Conservation (phyloP, 2,888 invertebrate genomes). For the Ganaspis brasiliensis region DNA sequence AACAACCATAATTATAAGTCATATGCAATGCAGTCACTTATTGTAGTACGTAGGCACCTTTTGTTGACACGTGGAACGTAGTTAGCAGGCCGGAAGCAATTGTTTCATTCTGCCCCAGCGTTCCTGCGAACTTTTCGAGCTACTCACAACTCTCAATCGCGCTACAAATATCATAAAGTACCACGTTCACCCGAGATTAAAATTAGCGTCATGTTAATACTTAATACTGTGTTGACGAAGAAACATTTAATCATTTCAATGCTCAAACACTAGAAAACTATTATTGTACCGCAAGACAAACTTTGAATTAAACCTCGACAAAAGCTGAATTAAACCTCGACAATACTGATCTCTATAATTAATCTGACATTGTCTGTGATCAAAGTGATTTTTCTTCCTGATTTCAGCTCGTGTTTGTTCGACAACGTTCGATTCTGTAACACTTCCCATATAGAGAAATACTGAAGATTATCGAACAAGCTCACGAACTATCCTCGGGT, state of each 20-base stretch:
- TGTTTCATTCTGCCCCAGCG: slow-evolving; percentile 36
- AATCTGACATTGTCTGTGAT: too few relatives aligned
- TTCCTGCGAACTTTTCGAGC: slow-evolving; percentile 42
- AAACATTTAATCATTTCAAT: slow-evolving; percentile 21
- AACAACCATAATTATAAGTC: slow-evolving; percentile 62
- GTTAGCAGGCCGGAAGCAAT: slow-evolving; percentile 14
- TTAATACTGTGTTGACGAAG: slow-evolving; percentile 33
- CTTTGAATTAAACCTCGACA: slow-evolving; percentile 19
- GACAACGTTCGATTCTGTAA: too few relatives aligned
- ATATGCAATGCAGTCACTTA: slow-evolving; percentile 41
- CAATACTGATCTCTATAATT: too few relatives aligned
- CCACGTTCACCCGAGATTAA: slow-evolving; percentile 30
- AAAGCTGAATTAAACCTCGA: slow-evolving; percentile 59
- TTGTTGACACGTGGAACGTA: slow-evolving; percentile 32
- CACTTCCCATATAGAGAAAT: too few relatives aligned
- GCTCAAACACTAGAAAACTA: slow-evolving; percentile 32
- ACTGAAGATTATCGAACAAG: too few relatives aligned
- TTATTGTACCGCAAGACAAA: slow-evolving; percentile 10
- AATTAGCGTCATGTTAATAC: slow-evolving; percentile 40
- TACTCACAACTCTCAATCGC: slow-evolving; percentile 22
- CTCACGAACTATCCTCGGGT: too few relatives aligned
- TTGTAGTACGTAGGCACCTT: slow-evolving; percentile 40
- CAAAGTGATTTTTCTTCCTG: too few relatives aligned
- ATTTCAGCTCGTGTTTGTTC: too few relatives aligned
- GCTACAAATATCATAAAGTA: slow-evolving; percentile 2